Evolutionary conservation across 2,888 invertebrate genomes (phyloP), one percentile per base, ranked within the genome.

Genomic region (Campoplex nolae): DNA sequence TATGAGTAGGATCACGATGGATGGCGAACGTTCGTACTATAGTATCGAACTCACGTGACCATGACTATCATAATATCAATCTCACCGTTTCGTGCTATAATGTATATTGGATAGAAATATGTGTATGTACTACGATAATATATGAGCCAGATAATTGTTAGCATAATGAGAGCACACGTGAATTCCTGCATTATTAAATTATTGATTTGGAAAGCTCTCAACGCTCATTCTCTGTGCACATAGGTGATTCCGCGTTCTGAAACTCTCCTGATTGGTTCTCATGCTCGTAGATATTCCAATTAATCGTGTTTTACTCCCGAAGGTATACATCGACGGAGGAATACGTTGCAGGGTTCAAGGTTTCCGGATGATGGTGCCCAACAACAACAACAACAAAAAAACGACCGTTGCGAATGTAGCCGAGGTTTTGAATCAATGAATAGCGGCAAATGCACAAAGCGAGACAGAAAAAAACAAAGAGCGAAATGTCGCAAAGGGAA

Each of bases 131-230:
- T 56, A 54, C 32, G 42, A 74, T n/a, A 54, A 42, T 42, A 45
- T 32, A 74, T 45, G 38, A 38, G 56, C 28, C 38, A 32, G 67
- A 68, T 82, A 68, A 75, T 65, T 38, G 51, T 28, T 74, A 42
- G 67, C 45, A 82, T 32, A 67, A 75, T 42, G 45, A 67, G 23
- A 18, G 42, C 32, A 45, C 32, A 45, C 48, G 28, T 79, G 79
- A 18, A 67, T 82, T 82, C 45, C 54, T 78, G 28, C 68, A 84
- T 87, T 87, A 87, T 84, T 84, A 84, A 86, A 78, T 28, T 87
- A 87, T 87, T 70, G 81, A 84, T 84, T 77, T 70, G 54, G 18
- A 42, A 62, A 71, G 73, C 65, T 62, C 68, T 71, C 71, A 18
- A 23, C 56, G 65, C 32, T 45, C 75, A 73, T 51, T 23, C 38